These are phyloP conservation scores for Ophion ellenae DNA, from an alignment of 2,888 invertebrate species.

Conservation along the genomic window DNA sequence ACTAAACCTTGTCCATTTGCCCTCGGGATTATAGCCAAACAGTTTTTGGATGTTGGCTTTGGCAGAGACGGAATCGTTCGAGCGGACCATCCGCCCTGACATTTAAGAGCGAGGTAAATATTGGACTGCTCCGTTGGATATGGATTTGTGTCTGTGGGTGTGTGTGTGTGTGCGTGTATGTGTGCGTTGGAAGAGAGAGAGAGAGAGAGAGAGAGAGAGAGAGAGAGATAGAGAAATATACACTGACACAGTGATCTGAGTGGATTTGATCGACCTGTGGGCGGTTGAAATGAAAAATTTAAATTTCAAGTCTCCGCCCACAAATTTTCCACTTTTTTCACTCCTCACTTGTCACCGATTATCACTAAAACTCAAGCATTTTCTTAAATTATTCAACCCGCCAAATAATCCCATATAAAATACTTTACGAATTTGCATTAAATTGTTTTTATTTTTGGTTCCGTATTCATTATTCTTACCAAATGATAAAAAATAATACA, in stretches of 20 bases:
- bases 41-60: constrained; percentile 76
- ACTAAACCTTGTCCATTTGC: constrained; percentile 57
- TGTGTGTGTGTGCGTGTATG: background rate
- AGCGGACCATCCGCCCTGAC: constrained; percentile 67
- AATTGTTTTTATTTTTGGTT: too few relatives aligned
- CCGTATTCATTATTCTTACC: too few relatives aligned
- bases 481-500: too few relatives aligned
- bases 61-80: constrained; percentile 65
- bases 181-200: background rate
- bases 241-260: background rate
- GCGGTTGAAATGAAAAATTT: too few relatives aligned
- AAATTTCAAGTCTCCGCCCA: too few relatives aligned
- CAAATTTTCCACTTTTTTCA: too few relatives aligned
- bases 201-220: constrained; percentile 9
- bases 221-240: background rate
- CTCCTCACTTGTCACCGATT: too few relatives aligned
- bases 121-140: constrained; percentile 72
- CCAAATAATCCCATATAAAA: too few relatives aligned
- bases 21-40: constrained; percentile 70
- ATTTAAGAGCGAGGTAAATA: constrained; percentile 76
- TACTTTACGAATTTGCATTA: too few relatives aligned
- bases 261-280: too few relatives aligned
- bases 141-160: constrained; percentile 7
- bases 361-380: too few relatives aligned
- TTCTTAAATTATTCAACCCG: too few relatives aligned